These are phyloP conservation scores for Drosophila lowei DNA, from an alignment of 1,140 invertebrate genomes.

Conservation along the genomic window DNA sequence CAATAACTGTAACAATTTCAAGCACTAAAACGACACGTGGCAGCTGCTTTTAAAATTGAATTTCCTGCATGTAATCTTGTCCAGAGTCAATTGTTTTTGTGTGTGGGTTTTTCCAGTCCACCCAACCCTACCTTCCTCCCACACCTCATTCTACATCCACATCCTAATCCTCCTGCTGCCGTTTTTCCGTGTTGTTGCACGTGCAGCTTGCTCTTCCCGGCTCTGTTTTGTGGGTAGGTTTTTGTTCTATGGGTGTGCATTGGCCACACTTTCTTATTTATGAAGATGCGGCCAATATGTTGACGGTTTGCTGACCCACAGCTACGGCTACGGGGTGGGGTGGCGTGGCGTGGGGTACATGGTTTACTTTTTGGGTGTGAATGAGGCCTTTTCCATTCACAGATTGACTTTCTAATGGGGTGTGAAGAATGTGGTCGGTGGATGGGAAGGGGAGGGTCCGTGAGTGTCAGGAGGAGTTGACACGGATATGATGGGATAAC, in stretches of 20 bases:
- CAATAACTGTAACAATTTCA: constrained; percentile 79
- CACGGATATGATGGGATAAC: constrained; percentile 12
- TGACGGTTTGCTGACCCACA: constrained; percentile 70
- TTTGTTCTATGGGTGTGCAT: constrained; percentile 24
- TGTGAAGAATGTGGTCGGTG: constrained; percentile 19
- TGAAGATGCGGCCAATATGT: constrained; percentile 77
- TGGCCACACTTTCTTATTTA: constrained; percentile 68
- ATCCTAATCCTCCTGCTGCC: constrained; percentile 10
- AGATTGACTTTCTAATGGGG: constrained; percentile 47
- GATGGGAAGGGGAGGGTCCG: not conserved
- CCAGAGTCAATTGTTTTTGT: constrained; percentile 79
- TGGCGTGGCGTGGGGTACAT: not conserved
- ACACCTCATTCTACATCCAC: not conserved
- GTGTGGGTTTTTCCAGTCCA: not conserved
- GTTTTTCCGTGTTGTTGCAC: constrained; percentile 40
- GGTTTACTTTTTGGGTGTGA: constrained; percentile 47
- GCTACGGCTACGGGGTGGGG: not conserved
- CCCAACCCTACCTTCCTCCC: not conserved
- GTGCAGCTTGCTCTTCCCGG: constrained; percentile 27
- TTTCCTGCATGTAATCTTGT: constrained; percentile 83
- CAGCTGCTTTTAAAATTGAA: constrained; percentile 83
- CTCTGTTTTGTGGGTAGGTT: constrained; percentile 20
- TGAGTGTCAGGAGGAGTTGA: too few relatives aligned
- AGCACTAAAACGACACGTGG: constrained; percentile 83
- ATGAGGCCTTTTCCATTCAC: constrained; percentile 38